These are phyloP conservation scores for Nematostella vectensis DNA, from an alignment of 92 coral and sea anemone species.

Conservation along the genomic window DNA sequence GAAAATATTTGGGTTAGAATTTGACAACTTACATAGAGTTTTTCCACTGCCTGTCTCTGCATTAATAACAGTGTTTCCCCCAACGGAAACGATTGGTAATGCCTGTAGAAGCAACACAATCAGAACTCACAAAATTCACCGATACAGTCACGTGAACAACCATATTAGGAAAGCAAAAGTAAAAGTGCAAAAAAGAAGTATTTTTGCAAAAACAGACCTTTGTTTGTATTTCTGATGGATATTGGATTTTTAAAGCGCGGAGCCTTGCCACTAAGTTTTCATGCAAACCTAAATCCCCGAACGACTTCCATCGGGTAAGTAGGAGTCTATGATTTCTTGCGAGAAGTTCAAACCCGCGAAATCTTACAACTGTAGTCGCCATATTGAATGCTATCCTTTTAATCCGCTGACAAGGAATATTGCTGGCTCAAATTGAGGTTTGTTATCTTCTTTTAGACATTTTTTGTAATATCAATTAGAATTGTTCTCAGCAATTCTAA, in stretches of 20 bases:
- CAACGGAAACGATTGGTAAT: conserved; percentile 37
- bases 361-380: conserved; percentile 31
- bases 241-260: conserved; percentile 28
- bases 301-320: conserved; percentile 29
- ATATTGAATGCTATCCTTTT: no score
- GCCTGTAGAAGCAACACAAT: conserved; percentile 37
- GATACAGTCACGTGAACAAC: background rate
- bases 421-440: no score
- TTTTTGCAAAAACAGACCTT: conserved; percentile 31
- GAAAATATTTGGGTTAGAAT: no score
- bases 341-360: background rate
- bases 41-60: conserved; percentile 99
- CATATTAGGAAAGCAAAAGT: background rate
- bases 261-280: conserved; percentile 43
- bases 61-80: conserved; percentile 72
- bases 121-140: background rate
- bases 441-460: no score
- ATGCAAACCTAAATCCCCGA: conserved; percentile 51
- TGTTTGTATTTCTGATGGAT: conserved; percentile 66
- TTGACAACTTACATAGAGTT: conserved; percentile 78
- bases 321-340: background rate
- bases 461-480: no score
- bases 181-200: background rate
- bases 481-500: no score
- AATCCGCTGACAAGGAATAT: no score